Evolutionary conservation across 2,888 invertebrate species (phyloP), one percentile per base, ranked within the genome.

Genomic region (Falcaria lacertinaria): DNA sequence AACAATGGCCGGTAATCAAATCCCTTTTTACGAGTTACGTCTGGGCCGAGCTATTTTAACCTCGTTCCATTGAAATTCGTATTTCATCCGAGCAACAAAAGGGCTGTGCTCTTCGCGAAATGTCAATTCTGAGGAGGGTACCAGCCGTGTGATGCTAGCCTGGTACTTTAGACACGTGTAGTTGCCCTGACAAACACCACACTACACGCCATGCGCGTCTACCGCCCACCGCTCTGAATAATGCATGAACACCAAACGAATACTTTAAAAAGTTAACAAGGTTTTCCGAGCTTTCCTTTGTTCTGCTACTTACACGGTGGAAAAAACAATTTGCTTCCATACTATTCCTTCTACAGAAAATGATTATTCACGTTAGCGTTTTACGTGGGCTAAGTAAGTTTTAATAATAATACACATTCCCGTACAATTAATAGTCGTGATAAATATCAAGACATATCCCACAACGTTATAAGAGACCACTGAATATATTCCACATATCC

Each of bases 191-290:
- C 71, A 70, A 69, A 73, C 66, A 73, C 61, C 54, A 42, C 42
- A 46, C 45, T 41, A 45, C 41, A 41, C 42, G 44, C 41, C 39
- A 39, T 42, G 44, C 48, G 60, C 53, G 63, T 67, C 66, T 66
- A 67, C 64, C n/a, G 69, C 69, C 62, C 63, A 65, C 67, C 58
- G 68, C 60, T 55, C 69, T 85, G 85, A 85, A 87, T 87, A 78
- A 86, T 81, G 69, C 80, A 87, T 82, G 80, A 83, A 70, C 57
- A 68, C 61, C 74, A 76, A 75, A 75, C 75, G 77, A 82, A 83
- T 81, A 79, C 78, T 85, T 86, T 85, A 83, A 85, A 87, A 86
- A 86, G 82, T 85, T 86, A 85, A 86, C 85, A 83, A 85, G 84
- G 74, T 87, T 85, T 83, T 76, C 80, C 76, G 73, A 79, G 80